These are phyloP conservation scores for Nannoperca australis DNA, from an alignment of 2,797 vertebrate species.

Conservation along the genomic window DNA sequence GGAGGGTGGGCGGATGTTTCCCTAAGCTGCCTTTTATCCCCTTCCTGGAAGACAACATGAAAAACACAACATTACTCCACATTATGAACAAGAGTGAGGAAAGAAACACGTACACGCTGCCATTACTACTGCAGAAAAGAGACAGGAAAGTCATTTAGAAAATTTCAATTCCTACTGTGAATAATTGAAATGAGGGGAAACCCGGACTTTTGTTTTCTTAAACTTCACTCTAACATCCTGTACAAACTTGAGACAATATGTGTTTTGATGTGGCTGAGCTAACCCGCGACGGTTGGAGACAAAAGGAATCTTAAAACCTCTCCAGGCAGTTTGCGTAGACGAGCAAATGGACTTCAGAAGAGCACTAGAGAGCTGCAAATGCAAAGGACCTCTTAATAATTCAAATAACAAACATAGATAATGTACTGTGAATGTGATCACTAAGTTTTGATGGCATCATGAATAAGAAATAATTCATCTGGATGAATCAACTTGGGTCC, in stretches of 20 bases:
- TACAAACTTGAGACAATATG: conserved; percentile 35
- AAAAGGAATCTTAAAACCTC: conserved; percentile 37
- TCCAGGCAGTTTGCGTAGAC: conserved; percentile 40
- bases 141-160: background rate
- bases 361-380: conserved; percentile 46
- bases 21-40: conserved; percentile 92
- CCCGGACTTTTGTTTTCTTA: background rate
- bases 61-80: conserved; percentile 22
- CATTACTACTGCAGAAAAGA: background rate
- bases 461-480: conserved; percentile 73
- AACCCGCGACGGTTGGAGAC: conserved; percentile 36
- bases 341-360: conserved; percentile 51
- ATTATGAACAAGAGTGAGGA: background rate
- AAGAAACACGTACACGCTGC: background rate
- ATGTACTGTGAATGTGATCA: conserved; percentile 64
- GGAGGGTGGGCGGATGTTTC: conserved; percentile 92
- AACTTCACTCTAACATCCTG: conserved; percentile 19
- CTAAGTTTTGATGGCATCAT: conserved; percentile 71
- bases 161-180: conserved; percentile 8
- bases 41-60: conserved; percentile 86
- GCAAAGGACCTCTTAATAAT: conserved; percentile 71
- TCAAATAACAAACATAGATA: conserved; percentile 77
- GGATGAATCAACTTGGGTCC: conserved; percentile 54
- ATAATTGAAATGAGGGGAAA: conserved; percentile 34
- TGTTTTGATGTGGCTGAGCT: conserved; percentile 42